A percentile compares a stretch with the other conserved stretches of the same genome.
Evolutionary conservation across 1,140 invertebrate genomes (phyloP).

Genomic region (Formica selysi): DNA sequence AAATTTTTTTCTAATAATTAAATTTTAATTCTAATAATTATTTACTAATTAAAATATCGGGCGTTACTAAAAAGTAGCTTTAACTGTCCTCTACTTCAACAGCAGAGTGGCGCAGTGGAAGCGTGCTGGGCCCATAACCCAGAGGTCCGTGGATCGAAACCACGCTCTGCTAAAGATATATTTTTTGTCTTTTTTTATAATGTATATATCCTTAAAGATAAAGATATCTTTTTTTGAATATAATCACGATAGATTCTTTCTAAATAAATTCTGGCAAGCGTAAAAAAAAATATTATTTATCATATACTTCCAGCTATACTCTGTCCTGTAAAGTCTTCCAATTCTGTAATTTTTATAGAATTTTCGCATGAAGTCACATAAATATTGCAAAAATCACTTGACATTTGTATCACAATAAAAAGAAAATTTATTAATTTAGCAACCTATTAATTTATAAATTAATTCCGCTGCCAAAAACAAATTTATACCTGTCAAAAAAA

Average conservation of each 20-base stretch:
- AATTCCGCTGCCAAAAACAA: too few species aligned
- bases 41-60: too few species aligned
- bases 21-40: too few species aligned
- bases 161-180: slow-evolving; percentile 90
- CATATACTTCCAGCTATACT: background rate
- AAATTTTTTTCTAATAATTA: too few species aligned
- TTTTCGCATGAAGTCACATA: background rate
- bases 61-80: background rate
- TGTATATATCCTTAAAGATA: background rate
- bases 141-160: slow-evolving; percentile 99
- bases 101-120: slow-evolving; percentile 99
- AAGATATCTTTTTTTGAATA: too few species aligned
- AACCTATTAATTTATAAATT: background rate
- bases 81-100: background rate
- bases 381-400: background rate
- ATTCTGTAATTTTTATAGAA: background rate
- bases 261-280: background rate
- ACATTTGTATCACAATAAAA: background rate
- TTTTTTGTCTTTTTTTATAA: slow-evolving; percentile 3
- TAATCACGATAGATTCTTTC: too few species aligned
- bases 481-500: too few species aligned
- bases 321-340: background rate
- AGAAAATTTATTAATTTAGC: background rate
- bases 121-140: slow-evolving; percentile 99
- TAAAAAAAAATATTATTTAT: background rate